phyloP scores from a whole-genome alignment of 2,888 invertebrate genomes.

The Pasiphila rectangulata region DNA sequence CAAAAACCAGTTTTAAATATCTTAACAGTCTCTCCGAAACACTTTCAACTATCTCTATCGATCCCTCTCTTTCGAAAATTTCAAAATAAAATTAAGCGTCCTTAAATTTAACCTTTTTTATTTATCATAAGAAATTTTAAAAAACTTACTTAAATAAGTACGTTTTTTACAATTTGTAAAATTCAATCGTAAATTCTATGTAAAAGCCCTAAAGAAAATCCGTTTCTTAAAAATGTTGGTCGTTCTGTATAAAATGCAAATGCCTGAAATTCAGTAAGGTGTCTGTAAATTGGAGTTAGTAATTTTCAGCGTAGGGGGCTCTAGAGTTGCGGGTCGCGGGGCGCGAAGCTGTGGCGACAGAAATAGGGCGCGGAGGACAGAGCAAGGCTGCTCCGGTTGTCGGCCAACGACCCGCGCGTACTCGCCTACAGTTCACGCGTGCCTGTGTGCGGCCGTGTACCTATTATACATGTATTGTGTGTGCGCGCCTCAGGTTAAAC shows the following conservation, averaged over 20 bases:
- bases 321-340: conserved; percentile 41
- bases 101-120: no score
- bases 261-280: conserved; percentile 33
- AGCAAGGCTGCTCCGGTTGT: conserved; percentile 79
- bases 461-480: conserved; percentile 34
- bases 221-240: no score
- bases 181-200: no score
- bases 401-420: conserved; percentile 68
- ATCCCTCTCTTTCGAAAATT: no score
- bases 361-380: conserved; percentile 81
- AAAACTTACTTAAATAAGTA: no score
- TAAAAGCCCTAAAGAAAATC: no score
- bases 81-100: no score
- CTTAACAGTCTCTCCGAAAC: no score
- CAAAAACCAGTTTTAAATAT: background rate
- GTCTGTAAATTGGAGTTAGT: conserved; percentile 51
- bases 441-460: conserved; percentile 43
- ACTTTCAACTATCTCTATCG: no score
- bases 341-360: conserved; percentile 63
- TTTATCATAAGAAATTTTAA: no score
- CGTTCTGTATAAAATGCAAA: conserved; percentile 19
- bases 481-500: conserved; percentile 35
- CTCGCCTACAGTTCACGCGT: conserved; percentile 28
- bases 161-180: no score
- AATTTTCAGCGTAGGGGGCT: conserved; percentile 60